These are phyloP conservation scores for Scopus umbretta DNA, from an alignment of 2,113 vertebrate species.

Conservation along the genomic window DNA sequence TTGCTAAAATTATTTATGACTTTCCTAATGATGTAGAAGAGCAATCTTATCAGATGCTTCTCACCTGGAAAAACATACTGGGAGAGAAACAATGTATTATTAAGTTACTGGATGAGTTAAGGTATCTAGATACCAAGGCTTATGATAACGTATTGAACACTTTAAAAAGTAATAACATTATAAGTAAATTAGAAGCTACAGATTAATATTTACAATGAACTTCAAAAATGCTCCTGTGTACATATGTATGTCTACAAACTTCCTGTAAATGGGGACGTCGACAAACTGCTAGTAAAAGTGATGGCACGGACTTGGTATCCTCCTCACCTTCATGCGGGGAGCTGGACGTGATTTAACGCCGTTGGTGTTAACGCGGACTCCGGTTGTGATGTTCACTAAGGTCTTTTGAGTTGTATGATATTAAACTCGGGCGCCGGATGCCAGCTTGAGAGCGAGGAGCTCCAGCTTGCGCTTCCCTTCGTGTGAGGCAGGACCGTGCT, in stretches of 20 bases:
- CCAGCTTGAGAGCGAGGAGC: no score
- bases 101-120: neutral
- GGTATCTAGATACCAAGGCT: neutral
- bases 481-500: rapidly evolving
- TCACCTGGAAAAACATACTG: neutral
- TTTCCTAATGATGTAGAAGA: neutral
- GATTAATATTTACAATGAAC: neutral
- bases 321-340: neutral
- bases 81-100: neutral
- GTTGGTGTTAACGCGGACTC: neutral
- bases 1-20: neutral
- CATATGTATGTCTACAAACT: neutral
- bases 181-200: neutral
- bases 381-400: neutral
- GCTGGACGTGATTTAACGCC: neutral
- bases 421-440: rapidly evolving
- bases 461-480: rapidly evolving
- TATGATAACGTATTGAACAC: neutral
- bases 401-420: neutral
- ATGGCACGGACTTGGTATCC: neutral
- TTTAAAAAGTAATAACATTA: neutral
- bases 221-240: neutral
- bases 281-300: neutral
- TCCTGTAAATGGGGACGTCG: neutral
- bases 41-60: neutral